Evolutionary conservation across 1,140 invertebrate genomes (phyloP).

Genomic region (Belonocnema kinseyi): DNA sequence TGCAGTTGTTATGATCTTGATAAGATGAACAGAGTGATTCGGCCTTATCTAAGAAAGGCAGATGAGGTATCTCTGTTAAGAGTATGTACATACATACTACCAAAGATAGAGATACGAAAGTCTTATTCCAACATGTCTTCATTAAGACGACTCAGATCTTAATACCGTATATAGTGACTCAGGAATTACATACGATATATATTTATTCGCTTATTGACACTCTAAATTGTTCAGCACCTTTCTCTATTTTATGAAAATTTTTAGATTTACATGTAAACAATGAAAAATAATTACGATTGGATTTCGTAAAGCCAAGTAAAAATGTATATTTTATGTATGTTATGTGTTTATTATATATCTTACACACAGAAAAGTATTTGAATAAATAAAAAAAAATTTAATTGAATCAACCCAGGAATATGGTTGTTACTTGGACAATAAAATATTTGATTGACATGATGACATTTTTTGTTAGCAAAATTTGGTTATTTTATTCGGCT

Average conservation of each 20-base stretch:
- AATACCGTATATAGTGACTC: conserved; percentile 23
- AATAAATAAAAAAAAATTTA: too few species aligned
- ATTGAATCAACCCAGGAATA: too few species aligned
- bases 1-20: conserved; percentile 16
- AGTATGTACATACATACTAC: conserved; percentile 7
- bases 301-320: too few species aligned
- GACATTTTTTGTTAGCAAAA: too few species aligned
- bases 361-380: too few species aligned
- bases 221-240: conserved; percentile 4
- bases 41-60: conserved; percentile 6
- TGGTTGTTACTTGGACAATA: too few species aligned
- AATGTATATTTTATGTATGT: too few species aligned
- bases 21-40: conserved; percentile 24
- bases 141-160: conserved; percentile 28
- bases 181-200: conserved; percentile 19
- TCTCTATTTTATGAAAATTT: not conserved
- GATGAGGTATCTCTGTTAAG: not conserved
- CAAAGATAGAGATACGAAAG: conserved; percentile 18
- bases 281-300: too few species aligned
- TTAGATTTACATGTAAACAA: not conserved
- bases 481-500: too few species aligned
- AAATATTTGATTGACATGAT: too few species aligned
- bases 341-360: too few species aligned
- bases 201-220: conserved; percentile 9
- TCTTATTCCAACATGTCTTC: conserved; percentile 24